Percentiles rank a stretch among this genome's conserved stretches.
Conservation (phyloP, 1,140 invertebrate species). For the Drosophila rhopaloa region DNA sequence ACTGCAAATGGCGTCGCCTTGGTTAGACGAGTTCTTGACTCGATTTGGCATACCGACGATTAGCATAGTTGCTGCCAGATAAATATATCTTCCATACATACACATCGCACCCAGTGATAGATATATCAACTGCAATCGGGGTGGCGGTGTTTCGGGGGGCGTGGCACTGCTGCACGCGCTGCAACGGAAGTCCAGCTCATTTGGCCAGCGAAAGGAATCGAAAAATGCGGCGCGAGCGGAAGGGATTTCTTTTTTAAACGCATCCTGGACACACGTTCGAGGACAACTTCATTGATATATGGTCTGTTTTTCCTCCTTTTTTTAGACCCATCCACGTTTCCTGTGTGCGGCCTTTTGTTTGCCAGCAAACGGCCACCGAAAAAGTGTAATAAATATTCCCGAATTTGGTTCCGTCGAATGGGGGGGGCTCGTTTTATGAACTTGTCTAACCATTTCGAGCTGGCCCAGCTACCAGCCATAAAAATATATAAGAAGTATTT, state of each 20-base stretch:
- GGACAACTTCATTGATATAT: slow-evolving; percentile 79
- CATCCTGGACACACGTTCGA: slow-evolving; percentile 75
- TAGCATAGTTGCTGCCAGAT: slow-evolving; percentile 74
- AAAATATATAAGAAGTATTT: slow-evolving; percentile 42
- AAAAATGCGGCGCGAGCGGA: slow-evolving; percentile 56
- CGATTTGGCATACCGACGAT: slow-evolving; percentile 69
- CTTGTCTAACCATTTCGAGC: slow-evolving; percentile 38
- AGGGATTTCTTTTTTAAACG: slow-evolving; percentile 80
- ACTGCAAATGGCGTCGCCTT: slow-evolving; percentile 81
- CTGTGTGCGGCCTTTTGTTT: slow-evolving; percentile 57
- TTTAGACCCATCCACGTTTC: slow-evolving; percentile 54
- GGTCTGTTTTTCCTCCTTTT: slow-evolving; percentile 49
- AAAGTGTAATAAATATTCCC: slow-evolving; percentile 60
- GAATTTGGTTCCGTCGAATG: slow-evolving; percentile 14
- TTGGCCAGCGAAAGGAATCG: slow-evolving; percentile 51
- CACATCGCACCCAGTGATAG: neutral
- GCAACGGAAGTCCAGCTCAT: slow-evolving; percentile 78
- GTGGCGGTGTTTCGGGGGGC: slow-evolving; percentile 22
- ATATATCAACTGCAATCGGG: slow-evolving; percentile 69
- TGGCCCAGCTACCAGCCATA: slow-evolving; percentile 33
- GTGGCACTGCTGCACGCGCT: slow-evolving; percentile 67
- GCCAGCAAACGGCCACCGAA: slow-evolving; percentile 32
- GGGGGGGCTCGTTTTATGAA: slow-evolving; percentile 39
- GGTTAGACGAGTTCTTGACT: slow-evolving; percentile 73
- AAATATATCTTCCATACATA: slow-evolving; percentile 15